A percentile compares a stretch with the other conserved stretches of the same genome.
Evolutionary conservation across 2,113 vertebrate genomes (phyloP).

Genomic region (Chrysochloris asiatica): DNA sequence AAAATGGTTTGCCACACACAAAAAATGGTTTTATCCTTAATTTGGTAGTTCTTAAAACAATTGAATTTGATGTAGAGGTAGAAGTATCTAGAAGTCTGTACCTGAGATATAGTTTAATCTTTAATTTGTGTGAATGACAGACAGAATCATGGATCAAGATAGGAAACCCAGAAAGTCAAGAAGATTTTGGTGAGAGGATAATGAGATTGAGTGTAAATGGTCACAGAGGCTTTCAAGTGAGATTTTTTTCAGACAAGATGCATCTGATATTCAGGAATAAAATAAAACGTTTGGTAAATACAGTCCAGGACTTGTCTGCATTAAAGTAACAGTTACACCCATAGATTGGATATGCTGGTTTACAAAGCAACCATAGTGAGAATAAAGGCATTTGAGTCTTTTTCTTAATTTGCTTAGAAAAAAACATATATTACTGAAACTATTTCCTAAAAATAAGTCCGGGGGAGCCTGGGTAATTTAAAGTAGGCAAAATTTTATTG

Average conservation of each 20-base stretch:
- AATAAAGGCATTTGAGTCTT: background rate
- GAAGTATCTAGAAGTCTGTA: background rate
- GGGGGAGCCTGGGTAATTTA: background rate
- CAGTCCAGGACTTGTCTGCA: background rate
- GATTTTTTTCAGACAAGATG: constrained; percentile 1
- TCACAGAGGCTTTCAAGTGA: background rate
- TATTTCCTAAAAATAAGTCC: background rate
- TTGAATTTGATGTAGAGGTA: background rate
- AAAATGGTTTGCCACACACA: background rate
- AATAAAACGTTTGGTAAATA: background rate
- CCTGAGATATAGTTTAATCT: background rate
- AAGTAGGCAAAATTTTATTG: background rate
- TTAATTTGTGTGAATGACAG: background rate
- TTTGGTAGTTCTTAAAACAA: constrained; percentile 37
- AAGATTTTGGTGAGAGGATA: background rate
- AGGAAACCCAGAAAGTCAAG: background rate
- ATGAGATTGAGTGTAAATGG: constrained; percentile 6
- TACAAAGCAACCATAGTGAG: background rate
- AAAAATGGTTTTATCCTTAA: background rate
- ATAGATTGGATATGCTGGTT: background rate
- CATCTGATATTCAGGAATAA: constrained; percentile 24
- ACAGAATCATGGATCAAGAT: background rate
- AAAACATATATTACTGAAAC: background rate
- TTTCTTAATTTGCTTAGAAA: constrained; percentile 7
- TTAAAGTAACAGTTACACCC: constrained; percentile 12